Base-by-base conservation (phyloP, 2,797 vertebrate species). In the Arnoldichthys spilopterus region DNA sequence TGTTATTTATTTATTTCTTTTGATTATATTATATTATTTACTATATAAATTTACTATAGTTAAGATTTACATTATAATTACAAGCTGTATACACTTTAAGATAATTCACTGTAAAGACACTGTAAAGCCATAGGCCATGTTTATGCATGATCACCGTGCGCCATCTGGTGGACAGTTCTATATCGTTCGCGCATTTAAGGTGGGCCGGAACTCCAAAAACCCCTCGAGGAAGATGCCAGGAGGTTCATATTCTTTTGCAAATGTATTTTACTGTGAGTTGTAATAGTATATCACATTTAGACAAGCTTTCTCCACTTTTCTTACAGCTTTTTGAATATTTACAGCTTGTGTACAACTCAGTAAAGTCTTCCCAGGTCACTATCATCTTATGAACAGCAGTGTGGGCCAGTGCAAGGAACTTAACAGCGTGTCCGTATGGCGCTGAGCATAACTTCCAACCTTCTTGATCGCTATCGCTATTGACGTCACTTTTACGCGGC, bases 111-210 rank as follows among this genome's bases (percentile, higher is more conserved):
- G 47, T 18, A 45, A 47, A 24, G 8, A 7, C 32, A 28, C 16
- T n/a, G 51, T 49, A 6, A 49, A 2, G 1, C 56, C 0, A 3
- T 58, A 11, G 56, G n/a, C 40, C 22, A 2, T 8, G 11, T 4
- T 49, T 34, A 20, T 8, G 0, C 54, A 0, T 43, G 45, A 1
- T 45, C 22, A 26, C 1, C 64, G 1, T 74, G 68, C 77, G 78
- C 88, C 89, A 84, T 83, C 91, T 92, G 20, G 49, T 86, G 93
- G 90, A 37, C 37, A 37, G 37, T 2, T 37, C 75, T 34, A 67
- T 0, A 40, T 49, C 51, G 15, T 9, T 70, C 54, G 24, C 54
- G 24, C 6, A 84, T 40, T 94, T 93, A 94, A 94, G 93, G 93
- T 92, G 86, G 92, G 88, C 76, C 79, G 11, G 40, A 53, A 49